Evolutionary conservation across 2,888 invertebrate species (phyloP).

Genomic region (Eilema sororculum): DNA sequence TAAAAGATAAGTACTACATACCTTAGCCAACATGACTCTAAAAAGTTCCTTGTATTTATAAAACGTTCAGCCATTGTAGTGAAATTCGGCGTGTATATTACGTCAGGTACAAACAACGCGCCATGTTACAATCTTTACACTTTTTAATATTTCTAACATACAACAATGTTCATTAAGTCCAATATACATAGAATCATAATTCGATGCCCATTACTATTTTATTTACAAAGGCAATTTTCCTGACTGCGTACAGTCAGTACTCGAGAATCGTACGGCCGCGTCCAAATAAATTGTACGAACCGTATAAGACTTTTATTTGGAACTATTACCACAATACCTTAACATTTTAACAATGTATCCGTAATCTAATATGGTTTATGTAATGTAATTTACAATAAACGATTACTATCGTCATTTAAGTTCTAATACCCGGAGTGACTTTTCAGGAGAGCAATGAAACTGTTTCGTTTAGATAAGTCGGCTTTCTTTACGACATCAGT

Average conservation of each 20-base stretch:
- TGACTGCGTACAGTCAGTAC: constrained; percentile 26
- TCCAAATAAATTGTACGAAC: constrained; percentile 6
- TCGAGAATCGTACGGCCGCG: constrained; percentile 1
- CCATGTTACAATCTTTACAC: constrained; percentile 26
- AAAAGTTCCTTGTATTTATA: constrained; percentile 24
- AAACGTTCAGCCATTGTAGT: constrained; percentile 14
- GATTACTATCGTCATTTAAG: background rate
- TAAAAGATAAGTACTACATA: constrained; percentile 46
- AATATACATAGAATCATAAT: constrained; percentile 38
- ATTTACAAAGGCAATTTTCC: constrained; percentile 48
- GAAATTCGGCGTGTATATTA: constrained; percentile 33
- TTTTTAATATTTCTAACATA: constrained; percentile 10
- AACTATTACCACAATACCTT: constrained; percentile 10
- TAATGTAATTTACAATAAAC: background rate
- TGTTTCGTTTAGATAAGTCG: too few relatives aligned
- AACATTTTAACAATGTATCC: background rate
- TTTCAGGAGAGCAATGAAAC: background rate
- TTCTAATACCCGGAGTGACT: background rate
- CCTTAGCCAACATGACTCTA: constrained; percentile 16
- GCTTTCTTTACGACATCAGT: too few relatives aligned
- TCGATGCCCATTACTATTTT: constrained; percentile 32
- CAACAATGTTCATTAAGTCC: constrained; percentile 17
- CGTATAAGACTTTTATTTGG: constrained; percentile 3
- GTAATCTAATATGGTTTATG: too few relatives aligned
- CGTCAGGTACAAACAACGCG: constrained; percentile 50